Conservation (phyloP, 2,888 invertebrate genomes). For the Pharmacophagus antenor region DNA sequence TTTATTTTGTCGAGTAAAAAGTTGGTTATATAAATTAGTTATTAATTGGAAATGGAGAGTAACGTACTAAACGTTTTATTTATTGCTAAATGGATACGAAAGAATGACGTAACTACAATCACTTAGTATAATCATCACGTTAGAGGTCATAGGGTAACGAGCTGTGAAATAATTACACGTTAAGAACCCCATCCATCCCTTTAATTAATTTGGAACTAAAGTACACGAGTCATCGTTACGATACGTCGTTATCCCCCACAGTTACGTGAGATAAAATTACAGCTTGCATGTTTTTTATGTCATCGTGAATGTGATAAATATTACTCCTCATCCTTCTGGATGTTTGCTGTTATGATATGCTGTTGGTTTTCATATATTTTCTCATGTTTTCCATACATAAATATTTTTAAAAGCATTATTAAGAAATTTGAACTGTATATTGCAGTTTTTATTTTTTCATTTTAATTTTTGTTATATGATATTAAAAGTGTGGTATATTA, state of each 20-base stretch:
- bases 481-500: too few relatives aligned
- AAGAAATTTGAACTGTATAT: too few relatives aligned
- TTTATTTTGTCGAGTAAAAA: too few relatives aligned
- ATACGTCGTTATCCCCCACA: background rate
- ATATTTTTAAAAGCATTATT: too few relatives aligned
- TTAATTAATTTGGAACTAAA: conserved; percentile 23
- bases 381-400: too few relatives aligned
- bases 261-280: conserved; percentile 9
- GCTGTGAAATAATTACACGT: conserved; percentile 17
- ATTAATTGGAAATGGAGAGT: too few relatives aligned
- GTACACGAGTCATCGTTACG: conserved; percentile 20
- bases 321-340: background rate
- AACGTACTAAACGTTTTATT: too few relatives aligned
- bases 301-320: conserved; percentile 12
- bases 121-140: background rate
- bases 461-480: too few relatives aligned
- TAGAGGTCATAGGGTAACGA: conserved; percentile 12
- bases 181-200: conserved; percentile 20
- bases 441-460: too few relatives aligned
- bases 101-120: background rate
- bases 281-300: conserved; percentile 5
- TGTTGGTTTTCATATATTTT: too few relatives aligned
- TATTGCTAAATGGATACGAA: background rate
- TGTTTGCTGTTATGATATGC: background rate
- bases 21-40: too few relatives aligned